A percentile compares a stretch with the other conserved stretches of the same genome.
Evolutionary conservation across 2,797 vertebrate genomes (phyloP).

Genomic region (Petrocephalus schoutedeni): DNA sequence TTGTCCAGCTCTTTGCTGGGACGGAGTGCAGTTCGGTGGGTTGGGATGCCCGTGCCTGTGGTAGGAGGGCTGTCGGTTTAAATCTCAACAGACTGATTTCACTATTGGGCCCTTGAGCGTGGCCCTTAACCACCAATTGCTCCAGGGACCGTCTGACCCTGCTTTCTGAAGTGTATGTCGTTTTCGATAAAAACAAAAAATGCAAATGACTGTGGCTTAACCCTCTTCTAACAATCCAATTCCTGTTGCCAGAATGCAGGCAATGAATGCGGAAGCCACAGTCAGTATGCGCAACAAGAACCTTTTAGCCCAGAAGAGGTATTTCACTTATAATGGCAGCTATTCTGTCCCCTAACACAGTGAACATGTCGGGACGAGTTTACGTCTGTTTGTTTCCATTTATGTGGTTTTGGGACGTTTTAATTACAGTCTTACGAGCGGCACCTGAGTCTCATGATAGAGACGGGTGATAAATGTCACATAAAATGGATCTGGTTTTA

Average conservation of each 20-base stretch:
- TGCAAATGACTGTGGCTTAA: not conserved
- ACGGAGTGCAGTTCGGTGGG: not conserved
- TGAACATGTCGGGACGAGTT: not conserved
- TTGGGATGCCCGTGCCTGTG: not conserved
- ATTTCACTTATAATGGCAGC: not conserved
- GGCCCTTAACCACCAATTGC: not conserved
- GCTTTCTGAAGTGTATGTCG: not conserved
- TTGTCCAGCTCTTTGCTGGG: not conserved
- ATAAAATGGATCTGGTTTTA: conserved; percentile 7
- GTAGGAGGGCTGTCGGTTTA: not conserved
- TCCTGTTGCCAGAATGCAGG: not conserved
- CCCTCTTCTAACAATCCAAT: not conserved
- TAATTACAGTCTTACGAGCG: not conserved
- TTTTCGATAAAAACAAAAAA: not conserved
- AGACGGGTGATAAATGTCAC: conserved; percentile 16
- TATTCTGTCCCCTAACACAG: not conserved
- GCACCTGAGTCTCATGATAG: not conserved
- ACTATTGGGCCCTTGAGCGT: not conserved
- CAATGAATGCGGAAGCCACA: not conserved
- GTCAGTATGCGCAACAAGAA: not conserved
- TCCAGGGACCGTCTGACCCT: not conserved
- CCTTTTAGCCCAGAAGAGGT: not conserved
- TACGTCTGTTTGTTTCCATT: conserved; percentile 4
- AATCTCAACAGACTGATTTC: not conserved
- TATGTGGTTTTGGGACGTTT: not conserved